Percentiles rank a stretch among this genome's conserved stretches.
phyloP scores from a whole-genome alignment of 2,888 invertebrate genomes.

The Eudasyphora cyanicolor region DNA sequence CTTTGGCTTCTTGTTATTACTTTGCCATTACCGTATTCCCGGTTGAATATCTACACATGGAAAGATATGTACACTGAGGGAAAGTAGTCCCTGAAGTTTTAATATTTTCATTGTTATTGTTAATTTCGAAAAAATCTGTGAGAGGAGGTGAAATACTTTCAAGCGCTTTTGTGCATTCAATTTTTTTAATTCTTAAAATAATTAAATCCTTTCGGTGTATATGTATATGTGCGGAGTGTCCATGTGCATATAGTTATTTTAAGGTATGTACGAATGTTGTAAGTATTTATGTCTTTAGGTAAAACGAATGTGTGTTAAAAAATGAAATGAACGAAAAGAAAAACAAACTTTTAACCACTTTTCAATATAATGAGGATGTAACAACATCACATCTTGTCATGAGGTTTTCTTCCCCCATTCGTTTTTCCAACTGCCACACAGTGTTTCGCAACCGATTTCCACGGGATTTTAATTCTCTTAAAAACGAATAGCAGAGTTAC shows the following conservation, averaged over 20 bases:
- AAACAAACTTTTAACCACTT: slow-evolving; percentile 49
- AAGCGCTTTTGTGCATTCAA: no score
- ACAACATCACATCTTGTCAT: slow-evolving; percentile 36
- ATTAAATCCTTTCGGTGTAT: no score
- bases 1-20: slow-evolving; percentile 27
- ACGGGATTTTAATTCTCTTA: no score
- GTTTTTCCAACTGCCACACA: background rate
- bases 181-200: no score
- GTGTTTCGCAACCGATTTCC: no score
- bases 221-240: background rate
- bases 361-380: slow-evolving; percentile 51
- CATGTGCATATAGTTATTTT: slow-evolving; percentile 24
- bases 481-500: no score
- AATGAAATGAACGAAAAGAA: slow-evolving; percentile 3
- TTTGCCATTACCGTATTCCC: background rate
- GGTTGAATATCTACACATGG: background rate
- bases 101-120: no score
- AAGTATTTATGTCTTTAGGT: slow-evolving; percentile 26
- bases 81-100: background rate
- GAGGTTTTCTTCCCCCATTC: background rate
- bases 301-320: background rate
- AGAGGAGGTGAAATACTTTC: no score
- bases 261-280: background rate
- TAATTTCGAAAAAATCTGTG: no score
- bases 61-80: background rate